A percentile compares a stretch with the other conserved stretches of the same genome.
These are phyloP conservation scores for Cerceris ruficornis DNA, from an alignment of 2,888 invertebrate genomes.

Conservation along the genomic window DNA sequence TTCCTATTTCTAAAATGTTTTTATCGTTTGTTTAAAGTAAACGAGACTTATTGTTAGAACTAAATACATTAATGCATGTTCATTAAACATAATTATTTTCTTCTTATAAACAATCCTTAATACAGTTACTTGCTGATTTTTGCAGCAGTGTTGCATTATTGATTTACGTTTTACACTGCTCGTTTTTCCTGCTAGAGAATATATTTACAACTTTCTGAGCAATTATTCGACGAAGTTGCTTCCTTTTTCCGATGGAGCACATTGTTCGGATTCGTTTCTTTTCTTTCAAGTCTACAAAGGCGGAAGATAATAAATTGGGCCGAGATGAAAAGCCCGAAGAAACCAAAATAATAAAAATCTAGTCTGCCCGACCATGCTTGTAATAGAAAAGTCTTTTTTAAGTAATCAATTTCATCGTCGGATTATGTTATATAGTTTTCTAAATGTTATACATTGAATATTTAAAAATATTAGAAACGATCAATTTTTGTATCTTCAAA, in stretches of 20 bases:
- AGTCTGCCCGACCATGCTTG: conserved; percentile 24
- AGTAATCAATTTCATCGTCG: no score
- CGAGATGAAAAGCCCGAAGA: conserved; percentile 15
- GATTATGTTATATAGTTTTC: no score
- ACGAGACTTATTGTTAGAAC: no score
- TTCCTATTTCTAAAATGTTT: no score
- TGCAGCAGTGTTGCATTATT: background rate
- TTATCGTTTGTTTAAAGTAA: no score
- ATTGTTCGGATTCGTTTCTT: conserved; percentile 20
- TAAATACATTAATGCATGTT: no score
- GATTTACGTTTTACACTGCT: background rate
- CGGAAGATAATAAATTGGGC: conserved; percentile 42
- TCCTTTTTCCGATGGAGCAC: conserved; percentile 16
- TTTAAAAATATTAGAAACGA: no score
- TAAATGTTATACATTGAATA: no score
- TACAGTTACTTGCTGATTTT: background rate
- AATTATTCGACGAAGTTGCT: conserved; percentile 18
- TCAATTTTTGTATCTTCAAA: no score
- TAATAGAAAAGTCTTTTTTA: no score
- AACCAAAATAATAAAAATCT: conserved; percentile 26
- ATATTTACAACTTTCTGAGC: conserved; percentile 8
- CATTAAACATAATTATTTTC: no score
- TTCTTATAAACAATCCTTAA: no score
- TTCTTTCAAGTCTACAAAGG: conserved; percentile 26
- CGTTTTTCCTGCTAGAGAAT: background rate